These are phyloP conservation scores for chimpanzee (Pan troglodytes) DNA, from an alignment of 2,113 vertebrate genomes.

Conservation along the genomic window NHGRI_mPanTro3-v2.1_pri NC_072421.2:11843001-11843500, in stretches of 20 bases:
- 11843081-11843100: background rate
- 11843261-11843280: conserved; percentile 2
- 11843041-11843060: background rate
- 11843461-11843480: background rate
- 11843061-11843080: background rate
- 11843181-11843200: background rate
- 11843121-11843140: background rate
- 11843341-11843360: background rate
- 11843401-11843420: background rate
- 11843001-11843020: background rate
- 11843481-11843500: conserved; percentile 58
- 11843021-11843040: background rate
- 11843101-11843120: background rate
- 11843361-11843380: background rate
- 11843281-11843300: background rate
- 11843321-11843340: background rate
- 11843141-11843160: background rate
- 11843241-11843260: background rate
- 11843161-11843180: background rate
- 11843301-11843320: background rate
- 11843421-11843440: conserved; percentile 51
- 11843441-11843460: background rate
- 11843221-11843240: conserved; percentile 12
- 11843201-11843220: background rate
- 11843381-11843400: conserved; percentile 1